Conservation (phyloP, 2,113 vertebrate genomes). For the Callipepla californica region DNA sequence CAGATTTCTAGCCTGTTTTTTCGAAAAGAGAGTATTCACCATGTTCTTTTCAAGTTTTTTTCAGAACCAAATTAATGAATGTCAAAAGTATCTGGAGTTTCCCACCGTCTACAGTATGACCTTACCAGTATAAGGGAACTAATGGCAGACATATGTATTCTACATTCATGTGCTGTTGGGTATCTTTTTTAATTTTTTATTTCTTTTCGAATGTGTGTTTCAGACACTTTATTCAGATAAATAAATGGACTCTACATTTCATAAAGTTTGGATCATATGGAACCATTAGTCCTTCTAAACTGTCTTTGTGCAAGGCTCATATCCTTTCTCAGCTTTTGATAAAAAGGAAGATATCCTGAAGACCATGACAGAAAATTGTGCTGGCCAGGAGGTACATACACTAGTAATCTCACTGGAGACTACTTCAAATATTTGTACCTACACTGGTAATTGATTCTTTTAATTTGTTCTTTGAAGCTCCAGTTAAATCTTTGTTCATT, state of each 20-base stretch:
- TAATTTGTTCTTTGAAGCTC: not conserved
- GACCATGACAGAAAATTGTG: accelerated
- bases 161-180: not conserved
- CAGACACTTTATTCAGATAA: not conserved
- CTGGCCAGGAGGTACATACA: not conserved
- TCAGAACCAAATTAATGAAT: not conserved
- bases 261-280: not conserved
- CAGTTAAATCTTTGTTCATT: not conserved
- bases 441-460: not conserved
- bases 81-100: not conserved
- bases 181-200: not conserved
- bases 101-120: not conserved
- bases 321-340: not conserved
- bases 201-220: not conserved
- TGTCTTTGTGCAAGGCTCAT: not conserved
- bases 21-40: not conserved
- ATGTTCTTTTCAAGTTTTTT: not conserved
- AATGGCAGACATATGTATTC: not conserved
- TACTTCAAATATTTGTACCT: not conserved
- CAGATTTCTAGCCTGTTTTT: not conserved
- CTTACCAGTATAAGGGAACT: not conserved
- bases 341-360: not conserved
- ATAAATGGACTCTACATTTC: not conserved
- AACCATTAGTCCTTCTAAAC: not conserved
- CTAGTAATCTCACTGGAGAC: not conserved